These are phyloP conservation scores for Entomyzon cyanotis DNA, from an alignment of 2,113 vertebrate species.

Conservation along the genomic window DNA sequence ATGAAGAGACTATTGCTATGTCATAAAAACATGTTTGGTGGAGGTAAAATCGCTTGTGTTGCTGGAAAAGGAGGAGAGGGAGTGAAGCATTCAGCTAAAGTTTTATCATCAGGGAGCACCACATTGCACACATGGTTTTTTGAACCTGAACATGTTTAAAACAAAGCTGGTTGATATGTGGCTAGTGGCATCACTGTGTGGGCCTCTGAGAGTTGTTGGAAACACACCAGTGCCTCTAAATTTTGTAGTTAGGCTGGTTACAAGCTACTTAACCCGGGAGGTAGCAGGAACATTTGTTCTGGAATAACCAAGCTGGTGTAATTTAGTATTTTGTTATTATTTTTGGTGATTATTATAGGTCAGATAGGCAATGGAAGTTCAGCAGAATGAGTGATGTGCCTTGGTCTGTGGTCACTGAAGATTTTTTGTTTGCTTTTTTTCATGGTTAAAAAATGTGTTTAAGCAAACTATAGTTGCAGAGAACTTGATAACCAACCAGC, in stretches of 20 bases:
- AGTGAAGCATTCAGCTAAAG: background rate
- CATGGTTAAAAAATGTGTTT: background rate
- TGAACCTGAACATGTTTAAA: background rate
- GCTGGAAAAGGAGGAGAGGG: background rate
- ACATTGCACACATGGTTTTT: background rate
- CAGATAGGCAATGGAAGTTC: background rate
- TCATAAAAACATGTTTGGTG: background rate
- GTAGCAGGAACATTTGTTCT: background rate
- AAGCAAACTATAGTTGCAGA: background rate
- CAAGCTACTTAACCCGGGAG: background rate
- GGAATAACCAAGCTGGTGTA: background rate
- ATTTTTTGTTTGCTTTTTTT: background rate
- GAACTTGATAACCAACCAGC: background rate
- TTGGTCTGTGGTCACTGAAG: background rate
- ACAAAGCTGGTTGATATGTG: background rate
- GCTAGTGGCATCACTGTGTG: rapidly evolving
- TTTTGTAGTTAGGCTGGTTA: background rate
- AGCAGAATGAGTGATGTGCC: background rate
- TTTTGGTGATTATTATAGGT: background rate
- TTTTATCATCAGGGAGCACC: background rate
- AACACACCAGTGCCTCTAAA: background rate
- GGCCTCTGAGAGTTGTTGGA: background rate
- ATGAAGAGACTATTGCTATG: background rate
- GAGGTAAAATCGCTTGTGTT: background rate
- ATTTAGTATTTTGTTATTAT: background rate